phyloP scores from a whole-genome alignment of 2,888 invertebrate genomes.

The Lochmaea capreae region DNA sequence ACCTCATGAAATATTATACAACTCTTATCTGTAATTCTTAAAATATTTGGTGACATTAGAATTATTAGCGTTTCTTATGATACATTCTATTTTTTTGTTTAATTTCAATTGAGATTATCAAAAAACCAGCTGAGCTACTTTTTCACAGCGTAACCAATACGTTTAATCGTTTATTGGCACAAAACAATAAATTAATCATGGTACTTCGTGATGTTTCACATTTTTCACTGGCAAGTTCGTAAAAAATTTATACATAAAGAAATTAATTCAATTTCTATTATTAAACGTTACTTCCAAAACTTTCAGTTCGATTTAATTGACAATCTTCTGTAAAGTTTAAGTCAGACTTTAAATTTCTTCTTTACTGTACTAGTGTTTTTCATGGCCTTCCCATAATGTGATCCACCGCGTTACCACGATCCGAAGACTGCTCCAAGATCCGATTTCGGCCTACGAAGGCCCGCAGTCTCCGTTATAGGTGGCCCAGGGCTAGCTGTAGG shows the following conservation, averaged over 20 bases:
- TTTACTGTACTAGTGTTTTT: neutral
- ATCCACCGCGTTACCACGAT: slow-evolving; percentile 60
- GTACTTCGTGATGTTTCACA: slow-evolving; percentile 50
- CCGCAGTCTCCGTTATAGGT: slow-evolving; percentile 68
- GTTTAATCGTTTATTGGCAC: slow-evolving; percentile 59
- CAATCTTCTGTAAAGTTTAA: neutral
- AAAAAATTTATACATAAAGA: neutral
- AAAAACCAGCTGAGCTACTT: slow-evolving; percentile 26
- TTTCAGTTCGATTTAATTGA: slow-evolving; percentile 1
- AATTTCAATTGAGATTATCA: slow-evolving; percentile 22
- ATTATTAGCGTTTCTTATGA: slow-evolving; percentile 19
- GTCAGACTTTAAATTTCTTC: slow-evolving; percentile 6
- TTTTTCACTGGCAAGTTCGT: slow-evolving; percentile 19
- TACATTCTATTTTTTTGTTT: slow-evolving; percentile 29
- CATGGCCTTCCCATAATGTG: slow-evolving; percentile 38
- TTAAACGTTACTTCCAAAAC: neutral
- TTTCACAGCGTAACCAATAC: slow-evolving; percentile 43
- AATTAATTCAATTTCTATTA: neutral
- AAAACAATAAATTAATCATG: slow-evolving; percentile 52
- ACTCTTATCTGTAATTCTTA: slow-evolving; percentile 29
- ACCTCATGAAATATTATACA: slow-evolving; percentile 23
- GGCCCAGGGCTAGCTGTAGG: slow-evolving; percentile 69
- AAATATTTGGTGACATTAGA: slow-evolving; percentile 27
- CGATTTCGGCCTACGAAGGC: slow-evolving; percentile 63
- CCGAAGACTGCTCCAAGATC: slow-evolving; percentile 64